phyloP scores from a whole-genome alignment of 2,888 invertebrate genomes.

The Erebia ligea region DNA sequence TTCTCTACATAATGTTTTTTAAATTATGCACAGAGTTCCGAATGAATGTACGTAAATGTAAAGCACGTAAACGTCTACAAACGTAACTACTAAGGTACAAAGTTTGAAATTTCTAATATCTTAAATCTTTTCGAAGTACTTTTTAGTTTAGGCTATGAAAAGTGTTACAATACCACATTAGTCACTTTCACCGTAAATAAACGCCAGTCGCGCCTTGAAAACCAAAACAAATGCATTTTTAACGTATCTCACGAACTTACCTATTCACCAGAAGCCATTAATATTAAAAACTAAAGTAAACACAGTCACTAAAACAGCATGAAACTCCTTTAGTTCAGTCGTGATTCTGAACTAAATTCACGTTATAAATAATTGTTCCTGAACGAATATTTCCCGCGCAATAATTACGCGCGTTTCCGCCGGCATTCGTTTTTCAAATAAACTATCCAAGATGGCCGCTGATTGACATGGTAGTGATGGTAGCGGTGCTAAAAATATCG shows the following conservation, averaged over 20 bases:
- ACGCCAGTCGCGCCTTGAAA: not conserved
- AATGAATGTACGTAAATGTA: no score
- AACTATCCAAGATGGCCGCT: conserved; percentile 73
- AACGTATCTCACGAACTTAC: conserved; percentile 10
- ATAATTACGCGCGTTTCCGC: conserved; percentile 64
- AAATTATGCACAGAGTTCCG: no score
- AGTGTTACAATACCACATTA: conserved; percentile 5
- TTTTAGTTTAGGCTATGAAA: not conserved
- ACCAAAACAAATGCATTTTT: conserved; percentile 14
- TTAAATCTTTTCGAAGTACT: not conserved
- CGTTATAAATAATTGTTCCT: conserved; percentile 18
- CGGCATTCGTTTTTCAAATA: conserved; percentile 76
- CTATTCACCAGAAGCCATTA: conserved; percentile 13
- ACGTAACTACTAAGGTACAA: no score
- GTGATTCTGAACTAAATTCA: not conserved
- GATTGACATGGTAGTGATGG: conserved; percentile 52
- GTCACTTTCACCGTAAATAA: conserved; percentile 27
- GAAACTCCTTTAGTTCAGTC: conserved; percentile 3
- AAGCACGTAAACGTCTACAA: no score
- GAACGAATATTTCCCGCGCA: conserved; percentile 45
- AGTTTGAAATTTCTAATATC: no score
- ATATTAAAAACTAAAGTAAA: not conserved
- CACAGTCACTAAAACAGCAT: conserved; percentile 20
- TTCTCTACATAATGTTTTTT: no score
- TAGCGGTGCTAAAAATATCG: conserved; percentile 33